Conservation (phyloP, 2,113 vertebrate species). For the Penelope pileata region DNA sequence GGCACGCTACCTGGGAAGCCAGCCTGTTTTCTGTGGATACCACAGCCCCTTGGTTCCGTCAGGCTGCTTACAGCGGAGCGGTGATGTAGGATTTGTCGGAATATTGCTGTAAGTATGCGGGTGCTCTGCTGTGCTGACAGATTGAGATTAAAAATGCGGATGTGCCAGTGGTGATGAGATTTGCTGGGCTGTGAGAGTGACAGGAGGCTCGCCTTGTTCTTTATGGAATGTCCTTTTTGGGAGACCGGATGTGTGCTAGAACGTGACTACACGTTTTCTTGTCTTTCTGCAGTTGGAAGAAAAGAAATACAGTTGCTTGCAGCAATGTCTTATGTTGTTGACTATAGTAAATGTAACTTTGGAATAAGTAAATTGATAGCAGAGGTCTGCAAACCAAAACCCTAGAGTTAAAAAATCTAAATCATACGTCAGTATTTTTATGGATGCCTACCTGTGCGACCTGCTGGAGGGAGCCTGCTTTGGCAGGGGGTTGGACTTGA, state of each 20-base stretch:
- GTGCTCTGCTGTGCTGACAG: constrained; percentile 32
- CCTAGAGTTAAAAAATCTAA: neutral
- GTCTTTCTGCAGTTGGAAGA: neutral
- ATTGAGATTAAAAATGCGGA: constrained; percentile 25
- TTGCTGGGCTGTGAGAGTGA: neutral
- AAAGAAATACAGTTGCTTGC: neutral
- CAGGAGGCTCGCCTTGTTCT: constrained; percentile 33
- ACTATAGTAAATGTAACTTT: neutral
- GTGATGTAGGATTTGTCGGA: constrained; percentile 46
- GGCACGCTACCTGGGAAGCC: constrained; percentile 4
- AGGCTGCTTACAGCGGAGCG: constrained; percentile 32
- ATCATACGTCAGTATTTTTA: neutral
- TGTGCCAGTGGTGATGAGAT: constrained; percentile 34
- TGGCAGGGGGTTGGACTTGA: no score
- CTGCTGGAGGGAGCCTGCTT: no score
- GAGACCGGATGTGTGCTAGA: neutral
- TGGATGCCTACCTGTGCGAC: no score
- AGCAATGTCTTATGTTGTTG: neutral
- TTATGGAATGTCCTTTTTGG: constrained; percentile 2
- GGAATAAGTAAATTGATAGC: neutral
- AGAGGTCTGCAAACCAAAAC: neutral
- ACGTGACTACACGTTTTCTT: neutral
- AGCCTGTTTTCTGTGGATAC: neutral
- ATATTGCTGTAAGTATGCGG: constrained; percentile 11
- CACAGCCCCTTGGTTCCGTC: neutral